phyloP scores from a whole-genome alignment of 2,888 invertebrate species.

The Euplexia lucipara region DNA sequence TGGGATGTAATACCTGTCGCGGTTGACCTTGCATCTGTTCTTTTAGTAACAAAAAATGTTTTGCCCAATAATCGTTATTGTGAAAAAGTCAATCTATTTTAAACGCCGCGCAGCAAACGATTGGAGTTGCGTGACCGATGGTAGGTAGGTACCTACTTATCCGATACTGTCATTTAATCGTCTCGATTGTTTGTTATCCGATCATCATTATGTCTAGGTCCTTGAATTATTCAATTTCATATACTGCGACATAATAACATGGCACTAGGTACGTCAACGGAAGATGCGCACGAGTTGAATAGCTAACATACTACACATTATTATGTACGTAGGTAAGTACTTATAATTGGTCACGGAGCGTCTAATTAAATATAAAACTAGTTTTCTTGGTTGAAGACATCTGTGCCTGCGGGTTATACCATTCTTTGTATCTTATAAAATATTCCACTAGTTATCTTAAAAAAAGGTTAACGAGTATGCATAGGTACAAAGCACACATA shows the following conservation, averaged over 20 bases:
- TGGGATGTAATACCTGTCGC: slow-evolving; percentile 68
- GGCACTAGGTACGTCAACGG: slow-evolving; percentile 46
- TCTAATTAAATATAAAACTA: slow-evolving; percentile 63
- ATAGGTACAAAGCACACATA: neutral
- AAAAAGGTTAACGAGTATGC: slow-evolving; percentile 6
- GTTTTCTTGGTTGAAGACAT: slow-evolving; percentile 56
- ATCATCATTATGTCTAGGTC: slow-evolving; percentile 39
- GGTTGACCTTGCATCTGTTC: slow-evolving; percentile 72
- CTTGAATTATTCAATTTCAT: slow-evolving; percentile 62
- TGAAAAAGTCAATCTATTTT: slow-evolving; percentile 71
- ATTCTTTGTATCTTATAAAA: slow-evolving; percentile 33
- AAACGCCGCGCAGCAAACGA: slow-evolving; percentile 63
- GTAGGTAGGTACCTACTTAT: slow-evolving; percentile 45
- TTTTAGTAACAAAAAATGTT: slow-evolving; percentile 63
- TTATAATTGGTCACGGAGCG: slow-evolving; percentile 64
- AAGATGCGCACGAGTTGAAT: slow-evolving; percentile 65
- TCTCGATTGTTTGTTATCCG: slow-evolving; percentile 8
- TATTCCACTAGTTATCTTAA: slow-evolving; percentile 12
- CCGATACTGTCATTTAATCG: slow-evolving; percentile 42
- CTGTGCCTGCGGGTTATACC: slow-evolving; percentile 30
- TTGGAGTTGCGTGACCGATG: slow-evolving; percentile 67
- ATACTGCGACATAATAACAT: slow-evolving; percentile 58
- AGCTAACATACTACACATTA: slow-evolving; percentile 47
- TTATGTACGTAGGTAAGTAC: too few relatives aligned
- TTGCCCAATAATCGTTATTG: slow-evolving; percentile 73